Conservation (phyloP, 2,113 vertebrate species). For the Apeltes quadracus region DNA sequence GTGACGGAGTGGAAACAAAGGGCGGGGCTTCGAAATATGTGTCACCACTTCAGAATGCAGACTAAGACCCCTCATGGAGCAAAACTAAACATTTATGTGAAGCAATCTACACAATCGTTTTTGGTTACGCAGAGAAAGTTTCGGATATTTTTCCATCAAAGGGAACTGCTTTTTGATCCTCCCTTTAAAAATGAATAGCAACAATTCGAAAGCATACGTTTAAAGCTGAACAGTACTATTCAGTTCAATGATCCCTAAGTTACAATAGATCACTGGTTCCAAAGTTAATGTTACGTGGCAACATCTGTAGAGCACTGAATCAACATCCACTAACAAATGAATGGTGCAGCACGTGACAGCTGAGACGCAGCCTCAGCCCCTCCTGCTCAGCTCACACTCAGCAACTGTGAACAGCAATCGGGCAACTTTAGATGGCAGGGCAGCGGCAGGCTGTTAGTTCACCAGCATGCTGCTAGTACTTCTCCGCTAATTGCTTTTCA, state of each 20-base stretch:
- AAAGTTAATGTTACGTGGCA: conserved; percentile 49
- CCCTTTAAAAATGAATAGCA: conserved; percentile 12
- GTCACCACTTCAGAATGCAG: not conserved
- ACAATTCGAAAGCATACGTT: conserved; percentile 19
- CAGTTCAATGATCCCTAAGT: conserved; percentile 37
- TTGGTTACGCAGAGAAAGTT: not conserved
- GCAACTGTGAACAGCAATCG: no score
- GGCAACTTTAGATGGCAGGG: no score
- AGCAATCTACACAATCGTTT: not conserved
- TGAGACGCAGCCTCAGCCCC: conserved; percentile 32
- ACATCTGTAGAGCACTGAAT: conserved; percentile 45
- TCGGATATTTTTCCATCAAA: not conserved
- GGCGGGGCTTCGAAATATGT: not conserved
- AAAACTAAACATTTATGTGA: not conserved
- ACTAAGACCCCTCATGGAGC: not conserved
- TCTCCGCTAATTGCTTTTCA: conserved; percentile 80
- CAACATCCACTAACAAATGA: conserved; percentile 41
- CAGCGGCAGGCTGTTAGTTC: no score
- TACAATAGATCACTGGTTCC: conserved; percentile 34
- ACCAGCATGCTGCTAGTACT: conserved; percentile 75
- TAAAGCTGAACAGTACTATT: conserved; percentile 21
- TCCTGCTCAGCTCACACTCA: conserved; percentile 55
- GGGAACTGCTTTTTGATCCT: not conserved
- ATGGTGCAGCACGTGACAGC: conserved; percentile 42
- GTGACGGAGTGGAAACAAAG: not conserved